A percentile compares a stretch with the other conserved stretches of the same genome.
Evolutionary conservation across 2,797 vertebrate genomes (phyloP).

Genomic region (Clarias laeviceps): DNA sequence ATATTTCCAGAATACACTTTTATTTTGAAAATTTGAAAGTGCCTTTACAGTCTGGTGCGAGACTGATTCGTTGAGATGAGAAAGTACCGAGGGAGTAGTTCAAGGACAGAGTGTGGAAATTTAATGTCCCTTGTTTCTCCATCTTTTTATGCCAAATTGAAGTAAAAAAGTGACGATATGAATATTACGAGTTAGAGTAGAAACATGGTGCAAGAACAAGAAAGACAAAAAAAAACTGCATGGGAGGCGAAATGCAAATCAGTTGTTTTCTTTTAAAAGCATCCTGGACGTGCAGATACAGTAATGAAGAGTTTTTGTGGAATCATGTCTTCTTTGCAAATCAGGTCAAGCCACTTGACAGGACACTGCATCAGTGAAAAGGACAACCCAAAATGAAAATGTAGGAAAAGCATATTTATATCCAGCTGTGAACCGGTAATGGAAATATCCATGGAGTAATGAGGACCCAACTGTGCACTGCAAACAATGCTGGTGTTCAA

Average conservation of each 20-base stretch:
- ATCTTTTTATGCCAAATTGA: neutral
- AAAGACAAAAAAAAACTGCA: neutral
- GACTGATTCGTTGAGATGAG: no score
- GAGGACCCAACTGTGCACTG: conserved; percentile 9
- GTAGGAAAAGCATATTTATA: neutral
- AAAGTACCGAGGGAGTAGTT: no score
- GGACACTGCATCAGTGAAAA: conserved; percentile 5
- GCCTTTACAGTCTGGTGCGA: no score
- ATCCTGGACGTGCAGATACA: neutral
- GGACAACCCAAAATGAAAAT: conserved; percentile 1
- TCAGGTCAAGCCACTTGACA: neutral
- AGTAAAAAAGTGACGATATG: neutral
- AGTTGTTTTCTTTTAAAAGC: neutral
- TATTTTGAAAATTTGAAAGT: neutral
- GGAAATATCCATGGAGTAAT: conserved; percentile 7
- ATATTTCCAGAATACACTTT: neutral
- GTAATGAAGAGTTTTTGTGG: neutral
- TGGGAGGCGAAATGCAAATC: neutral
- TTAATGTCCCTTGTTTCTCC: no score
- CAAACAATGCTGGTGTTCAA: neutral
- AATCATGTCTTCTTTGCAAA: conserved; percentile 7
- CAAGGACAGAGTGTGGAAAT: no score
- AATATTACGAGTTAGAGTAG: neutral
- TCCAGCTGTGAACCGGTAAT: neutral
- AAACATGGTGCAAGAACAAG: neutral